phyloP scores from a whole-genome alignment of 2,888 invertebrate genomes.

The Sisyra nigra region DNA sequence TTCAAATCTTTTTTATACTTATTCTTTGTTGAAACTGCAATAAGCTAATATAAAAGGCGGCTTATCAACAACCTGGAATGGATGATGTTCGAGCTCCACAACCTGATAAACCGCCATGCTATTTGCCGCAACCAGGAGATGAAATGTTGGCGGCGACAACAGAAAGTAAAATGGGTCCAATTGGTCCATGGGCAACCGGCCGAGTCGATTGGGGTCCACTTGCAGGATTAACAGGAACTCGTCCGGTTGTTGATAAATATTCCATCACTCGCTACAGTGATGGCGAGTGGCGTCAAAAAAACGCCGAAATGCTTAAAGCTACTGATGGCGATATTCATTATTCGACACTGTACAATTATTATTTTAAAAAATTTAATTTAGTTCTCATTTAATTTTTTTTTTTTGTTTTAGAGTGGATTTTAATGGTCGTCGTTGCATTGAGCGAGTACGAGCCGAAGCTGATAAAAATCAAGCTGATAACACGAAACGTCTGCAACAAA shows the following conservation, averaged over 20 bases:
- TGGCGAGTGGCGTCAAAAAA: conserved; percentile 53
- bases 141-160: conserved; percentile 22
- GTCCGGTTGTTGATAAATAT: conserved; percentile 60
- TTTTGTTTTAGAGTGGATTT: conserved; percentile 30
- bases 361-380: conserved; percentile 1
- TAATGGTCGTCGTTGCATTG: conserved; percentile 44
- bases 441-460: conserved; percentile 43
- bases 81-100: conserved; percentile 9
- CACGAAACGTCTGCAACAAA: conserved; percentile 43
- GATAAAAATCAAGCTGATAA: conserved; percentile 54
- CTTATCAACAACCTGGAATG: conserved; percentile 10
- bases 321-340: conserved; percentile 23
- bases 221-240: conserved; percentile 50
- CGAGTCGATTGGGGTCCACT: conserved; percentile 58
- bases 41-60: background rate
- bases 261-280: conserved; percentile 56
- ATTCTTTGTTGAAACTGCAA: background rate
- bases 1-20: background rate
- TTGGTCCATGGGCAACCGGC: conserved; percentile 54
- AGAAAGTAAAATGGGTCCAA: conserved; percentile 28
- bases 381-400: background rate
- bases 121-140: conserved; percentile 38
- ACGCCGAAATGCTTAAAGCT: conserved; percentile 33
- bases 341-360: conserved; percentile 20
- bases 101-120: conserved; percentile 26